A percentile compares a stretch with the other conserved stretches of the same genome.
These are phyloP conservation scores for Oryzias javanicus DNA, from an alignment of 2,113 vertebrate genomes.

Conservation along the genomic window DNA sequence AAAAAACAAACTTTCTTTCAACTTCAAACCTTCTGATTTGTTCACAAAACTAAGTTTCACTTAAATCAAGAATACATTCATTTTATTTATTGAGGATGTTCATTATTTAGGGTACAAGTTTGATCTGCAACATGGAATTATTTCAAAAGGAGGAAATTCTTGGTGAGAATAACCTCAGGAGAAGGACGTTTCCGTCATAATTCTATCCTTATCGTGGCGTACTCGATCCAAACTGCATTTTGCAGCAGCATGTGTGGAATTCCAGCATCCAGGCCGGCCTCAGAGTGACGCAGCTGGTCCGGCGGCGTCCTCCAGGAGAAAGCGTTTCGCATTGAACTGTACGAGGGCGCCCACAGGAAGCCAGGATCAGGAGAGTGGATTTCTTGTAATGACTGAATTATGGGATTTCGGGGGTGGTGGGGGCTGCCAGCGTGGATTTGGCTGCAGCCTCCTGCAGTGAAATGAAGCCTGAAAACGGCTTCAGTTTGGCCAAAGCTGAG, in stretches of 20 bases:
- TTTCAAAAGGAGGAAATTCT: conserved; percentile 25
- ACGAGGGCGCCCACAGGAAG: conserved; percentile 15
- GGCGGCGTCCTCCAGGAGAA: not conserved
- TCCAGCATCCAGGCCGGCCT: conserved; percentile 22
- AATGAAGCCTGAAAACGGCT: conserved; percentile 37
- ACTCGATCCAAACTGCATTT: conserved; percentile 35
- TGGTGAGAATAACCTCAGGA: conserved; percentile 13
- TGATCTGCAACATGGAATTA: conserved; percentile 36
- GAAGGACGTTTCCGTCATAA: conserved; percentile 30
- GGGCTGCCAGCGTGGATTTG: conserved; percentile 20
- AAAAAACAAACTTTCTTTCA: not conserved
- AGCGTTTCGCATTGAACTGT: not conserved
- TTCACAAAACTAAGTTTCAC: conserved; percentile 14
- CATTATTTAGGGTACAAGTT: conserved; percentile 5
- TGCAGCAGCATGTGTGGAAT: conserved; percentile 43
- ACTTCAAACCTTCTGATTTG: conserved; percentile 13
- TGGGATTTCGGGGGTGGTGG: conserved; percentile 19
- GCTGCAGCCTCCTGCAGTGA: conserved; percentile 25
- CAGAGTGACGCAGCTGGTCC: not conserved
- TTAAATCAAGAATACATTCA: conserved; percentile 5
- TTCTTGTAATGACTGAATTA: conserved; percentile 48
- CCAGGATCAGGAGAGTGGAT: conserved; percentile 18
- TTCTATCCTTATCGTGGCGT: conserved; percentile 44
- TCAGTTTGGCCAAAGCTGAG: conserved; percentile 27
- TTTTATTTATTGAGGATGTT: conserved; percentile 27